These are phyloP conservation scores for Agrilus cyanescens DNA, from an alignment of 2,888 invertebrate genomes.

Conservation along the genomic window DNA sequence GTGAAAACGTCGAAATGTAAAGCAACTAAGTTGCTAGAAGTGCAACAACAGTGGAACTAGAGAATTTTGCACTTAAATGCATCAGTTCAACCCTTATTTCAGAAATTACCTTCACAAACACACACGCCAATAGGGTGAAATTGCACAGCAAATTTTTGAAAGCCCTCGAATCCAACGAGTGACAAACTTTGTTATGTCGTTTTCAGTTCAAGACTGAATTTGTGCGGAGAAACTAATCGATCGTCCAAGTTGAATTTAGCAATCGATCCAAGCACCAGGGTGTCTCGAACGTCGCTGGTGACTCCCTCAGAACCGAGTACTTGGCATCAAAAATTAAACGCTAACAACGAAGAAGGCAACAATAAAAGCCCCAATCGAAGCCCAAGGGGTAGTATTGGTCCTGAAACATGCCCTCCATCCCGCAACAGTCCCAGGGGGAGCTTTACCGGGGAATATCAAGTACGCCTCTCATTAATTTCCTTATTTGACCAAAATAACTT, in stretches of 20 bases:
- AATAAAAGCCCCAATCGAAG: conserved; percentile 44
- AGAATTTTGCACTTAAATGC: too few species aligned
- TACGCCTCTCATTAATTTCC: too few species aligned
- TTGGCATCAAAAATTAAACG: conserved; percentile 44
- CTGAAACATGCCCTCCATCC: conserved; percentile 37
- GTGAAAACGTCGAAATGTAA: too few species aligned
- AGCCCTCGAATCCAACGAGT: too few species aligned
- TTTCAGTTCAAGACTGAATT: conserved; percentile 32
- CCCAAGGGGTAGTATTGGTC: conserved; percentile 40
- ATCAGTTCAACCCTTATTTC: too few species aligned
- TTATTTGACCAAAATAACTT: too few species aligned
- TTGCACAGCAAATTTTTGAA: too few species aligned
- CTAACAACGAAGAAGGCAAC: conserved; percentile 27
- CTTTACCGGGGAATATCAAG: conserved; percentile 30
- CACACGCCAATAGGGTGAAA: too few species aligned
- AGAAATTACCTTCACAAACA: too few species aligned
- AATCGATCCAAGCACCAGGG: conserved; percentile 31
- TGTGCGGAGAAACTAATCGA: conserved; percentile 33
- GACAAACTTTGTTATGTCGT: too few species aligned
- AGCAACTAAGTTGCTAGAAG: too few species aligned
- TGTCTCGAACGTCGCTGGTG: conserved; percentile 45
- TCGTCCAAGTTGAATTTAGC: conserved; percentile 44
- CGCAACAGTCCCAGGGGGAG: conserved; percentile 49
- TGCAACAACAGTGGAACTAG: too few species aligned
- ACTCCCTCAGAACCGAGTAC: conserved; percentile 45